phyloP scores from a whole-genome alignment of 1,140 invertebrate genomes.

The Musca domestica region DNA sequence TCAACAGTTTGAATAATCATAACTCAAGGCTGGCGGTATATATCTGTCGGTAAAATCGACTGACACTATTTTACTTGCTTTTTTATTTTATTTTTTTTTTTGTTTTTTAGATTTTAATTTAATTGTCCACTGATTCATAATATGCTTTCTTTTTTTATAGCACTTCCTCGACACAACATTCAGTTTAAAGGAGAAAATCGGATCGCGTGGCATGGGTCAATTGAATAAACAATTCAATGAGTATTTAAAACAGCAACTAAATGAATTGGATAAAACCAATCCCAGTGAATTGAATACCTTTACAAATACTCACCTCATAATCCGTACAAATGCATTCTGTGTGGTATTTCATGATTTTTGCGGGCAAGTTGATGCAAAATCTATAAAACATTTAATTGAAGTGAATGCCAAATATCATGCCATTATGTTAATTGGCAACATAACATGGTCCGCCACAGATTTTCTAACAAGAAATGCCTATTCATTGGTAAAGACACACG shows the following conservation, averaged over 20 bases:
- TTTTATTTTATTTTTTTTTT: too few relatives aligned
- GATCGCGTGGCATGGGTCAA: slow-evolving; percentile 62
- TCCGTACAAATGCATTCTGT: slow-evolving; percentile 71
- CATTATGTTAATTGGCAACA: slow-evolving; percentile 71
- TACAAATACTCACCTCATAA: slow-evolving; percentile 62
- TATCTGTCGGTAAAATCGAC: too few relatives aligned
- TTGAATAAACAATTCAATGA: slow-evolving; percentile 71
- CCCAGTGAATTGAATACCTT: slow-evolving; percentile 58
- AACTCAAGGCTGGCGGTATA: too few relatives aligned
- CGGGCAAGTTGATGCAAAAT: slow-evolving; percentile 73
- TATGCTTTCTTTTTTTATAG: slow-evolving; percentile 25
- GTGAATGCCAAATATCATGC: slow-evolving; percentile 61
- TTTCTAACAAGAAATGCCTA: slow-evolving; percentile 68
- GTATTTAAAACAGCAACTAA: slow-evolving; percentile 67
- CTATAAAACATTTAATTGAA: slow-evolving; percentile 28
- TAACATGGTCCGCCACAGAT: slow-evolving; percentile 77
- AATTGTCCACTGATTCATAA: too few relatives aligned
- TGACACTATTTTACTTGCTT: too few relatives aligned
- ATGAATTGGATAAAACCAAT: slow-evolving; percentile 63
- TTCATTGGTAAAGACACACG: slow-evolving; percentile 59
- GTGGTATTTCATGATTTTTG: slow-evolving; percentile 74
- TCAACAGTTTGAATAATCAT: too few relatives aligned
- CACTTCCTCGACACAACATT: slow-evolving; percentile 64
- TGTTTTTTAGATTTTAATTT: too few relatives aligned
- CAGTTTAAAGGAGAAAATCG: slow-evolving; percentile 60